Evolutionary conservation across 2,797 vertebrate species (phyloP), one percentile per base, ranked within the genome.

Genomic region (Aphelocoma californica): DNA sequence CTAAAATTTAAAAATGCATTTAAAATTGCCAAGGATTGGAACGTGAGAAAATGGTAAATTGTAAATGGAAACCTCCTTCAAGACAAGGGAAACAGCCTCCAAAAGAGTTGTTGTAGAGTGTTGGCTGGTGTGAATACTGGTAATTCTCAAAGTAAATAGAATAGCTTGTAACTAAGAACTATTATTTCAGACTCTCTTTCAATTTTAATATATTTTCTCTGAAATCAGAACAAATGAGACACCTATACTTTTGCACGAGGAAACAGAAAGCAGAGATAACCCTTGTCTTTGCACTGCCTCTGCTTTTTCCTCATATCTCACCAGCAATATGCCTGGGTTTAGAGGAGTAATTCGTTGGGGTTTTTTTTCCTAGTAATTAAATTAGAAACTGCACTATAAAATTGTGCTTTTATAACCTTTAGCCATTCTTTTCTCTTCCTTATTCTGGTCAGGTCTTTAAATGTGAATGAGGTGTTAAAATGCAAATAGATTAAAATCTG

Each of bases 101-200:
- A 66, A 34, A 86, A 23, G 5, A 74, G 21, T 15, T 50, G 6
- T 23, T 81, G 18, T n/a, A 47, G 38, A 77, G 65, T 8, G 16
- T 0, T 81, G 34, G 26, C 44, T 53, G 38, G 13, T 34, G 32
- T n/a, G 26, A 81, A 74, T 45, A 11, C 2, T 74, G 31, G 5
- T 12, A 78, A 67, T 79, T 74, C 36, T 53, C 69, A 42, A 79
- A 66, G 9, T 66, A 85, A 67, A 81, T 10, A 23, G 16, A 42
- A 57, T n/a, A 42, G 4, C 5, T 89, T 0, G 0, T 47, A 44
- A 36, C 5, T 23, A 65, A 82, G 25, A 86, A 21, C 4, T 54
- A 32, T 13, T 72, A 17, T 79, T 91, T 86, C 38, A 50, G 25
- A 20, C 10, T 71, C 7, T 42, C 14, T 36, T n/a, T 6, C 69